Evolutionary conservation across 2,888 invertebrate genomes (phyloP).

Genomic region (Acrobasis repandana): DNA sequence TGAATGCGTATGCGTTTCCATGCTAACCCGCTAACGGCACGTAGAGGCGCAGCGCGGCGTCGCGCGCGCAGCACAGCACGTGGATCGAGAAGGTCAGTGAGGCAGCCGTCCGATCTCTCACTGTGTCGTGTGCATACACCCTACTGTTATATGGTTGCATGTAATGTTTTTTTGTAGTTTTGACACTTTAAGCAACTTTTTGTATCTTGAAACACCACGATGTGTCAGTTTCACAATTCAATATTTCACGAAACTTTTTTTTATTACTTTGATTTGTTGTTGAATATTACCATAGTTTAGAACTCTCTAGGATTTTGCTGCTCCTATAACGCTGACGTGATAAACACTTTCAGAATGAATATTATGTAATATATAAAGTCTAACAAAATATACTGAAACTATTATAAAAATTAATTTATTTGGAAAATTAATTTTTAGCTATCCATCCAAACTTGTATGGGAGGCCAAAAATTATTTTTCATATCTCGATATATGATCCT

Average conservation of each 20-base stretch:
- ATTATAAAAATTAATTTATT: no score
- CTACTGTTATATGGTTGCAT: conserved; percentile 12
- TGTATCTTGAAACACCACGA: neutral
- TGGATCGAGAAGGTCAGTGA: conserved; percentile 94
- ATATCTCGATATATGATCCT: no score
- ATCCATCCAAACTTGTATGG: no score
- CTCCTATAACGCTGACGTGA: no score
- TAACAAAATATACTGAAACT: no score
- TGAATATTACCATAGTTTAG: no score
- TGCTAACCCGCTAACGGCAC: conserved; percentile 82
- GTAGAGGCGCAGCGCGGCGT: conserved; percentile 76
- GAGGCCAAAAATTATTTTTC: no score
- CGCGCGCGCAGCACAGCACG: conserved; percentile 85
- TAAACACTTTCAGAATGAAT: no score
- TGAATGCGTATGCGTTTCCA: conserved; percentile 79
- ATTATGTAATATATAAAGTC: no score
- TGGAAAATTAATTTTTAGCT: no score
- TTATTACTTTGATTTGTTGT: no score
- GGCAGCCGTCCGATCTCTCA: conserved; percentile 25
- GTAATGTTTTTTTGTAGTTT: conserved; percentile 5
- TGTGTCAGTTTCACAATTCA: neutral
- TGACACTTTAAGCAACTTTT: neutral
- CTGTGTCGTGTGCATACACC: conserved; percentile 22
- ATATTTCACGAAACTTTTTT: neutral
- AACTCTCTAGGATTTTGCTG: no score